phyloP scores from a whole-genome alignment of 2,888 invertebrate genomes.

The Scotopteryx bipunctaria region DNA sequence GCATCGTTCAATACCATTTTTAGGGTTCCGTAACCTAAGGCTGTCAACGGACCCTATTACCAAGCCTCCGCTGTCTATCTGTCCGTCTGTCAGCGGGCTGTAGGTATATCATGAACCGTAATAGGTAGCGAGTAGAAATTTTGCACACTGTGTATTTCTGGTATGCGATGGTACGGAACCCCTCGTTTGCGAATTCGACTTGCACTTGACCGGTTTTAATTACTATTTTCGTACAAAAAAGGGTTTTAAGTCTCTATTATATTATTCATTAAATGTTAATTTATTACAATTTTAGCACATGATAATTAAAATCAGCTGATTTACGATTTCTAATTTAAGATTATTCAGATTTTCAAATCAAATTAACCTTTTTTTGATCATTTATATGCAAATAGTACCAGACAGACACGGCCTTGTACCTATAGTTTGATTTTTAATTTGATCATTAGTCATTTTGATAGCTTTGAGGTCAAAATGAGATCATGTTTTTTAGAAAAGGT shows the following conservation, averaged over 20 bases:
- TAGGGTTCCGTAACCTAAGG: no score
- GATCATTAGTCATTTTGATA: slow-evolving; percentile 8
- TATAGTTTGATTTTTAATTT: slow-evolving; percentile 10
- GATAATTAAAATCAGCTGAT: slow-evolving; percentile 2
- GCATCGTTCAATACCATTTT: no score
- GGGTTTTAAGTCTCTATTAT: no score
- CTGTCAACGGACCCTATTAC: no score
- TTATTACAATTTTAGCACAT: not conserved
- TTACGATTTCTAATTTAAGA: slow-evolving; percentile 2
- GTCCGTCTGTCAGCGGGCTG: no score
- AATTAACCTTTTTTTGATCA: slow-evolving; percentile 8
- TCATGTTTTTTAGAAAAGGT: slow-evolving; percentile 8
- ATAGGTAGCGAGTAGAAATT: no score
- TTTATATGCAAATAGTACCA: slow-evolving; percentile 8
- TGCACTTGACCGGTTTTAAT: not conserved
- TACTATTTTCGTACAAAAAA: not conserved
- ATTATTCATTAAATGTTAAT: not conserved
- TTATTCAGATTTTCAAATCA: not conserved
- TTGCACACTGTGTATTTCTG: no score
- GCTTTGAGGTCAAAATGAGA: slow-evolving; percentile 6
- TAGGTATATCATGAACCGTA: no score
- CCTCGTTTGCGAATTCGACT: no score
- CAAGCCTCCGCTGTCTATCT: no score
- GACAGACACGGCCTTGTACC: slow-evolving; percentile 10
- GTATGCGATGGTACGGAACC: no score